Percentiles rank a stretch among this genome's conserved stretches.
These are phyloP conservation scores for Sternotherus odoratus DNA, from an alignment of 2,797 vertebrate genomes.

Conservation along the genomic window DNA sequence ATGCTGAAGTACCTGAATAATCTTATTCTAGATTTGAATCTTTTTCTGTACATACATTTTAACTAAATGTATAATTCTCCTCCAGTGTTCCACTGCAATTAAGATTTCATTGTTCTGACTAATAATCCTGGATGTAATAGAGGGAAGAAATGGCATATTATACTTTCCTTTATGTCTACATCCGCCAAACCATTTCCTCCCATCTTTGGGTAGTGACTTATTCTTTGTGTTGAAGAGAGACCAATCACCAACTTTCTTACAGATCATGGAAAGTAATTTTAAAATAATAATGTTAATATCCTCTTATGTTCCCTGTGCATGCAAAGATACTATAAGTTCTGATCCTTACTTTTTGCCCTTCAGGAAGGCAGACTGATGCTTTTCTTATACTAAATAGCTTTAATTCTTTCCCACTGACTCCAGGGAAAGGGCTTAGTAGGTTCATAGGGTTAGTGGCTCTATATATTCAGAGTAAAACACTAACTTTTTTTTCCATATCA, in stretches of 20 bases:
- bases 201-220: neutral
- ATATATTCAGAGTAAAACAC: neutral
- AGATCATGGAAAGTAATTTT: neutral
- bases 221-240: neutral
- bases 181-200: neutral
- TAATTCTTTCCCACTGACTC: neutral
- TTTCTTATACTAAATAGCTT: neutral
- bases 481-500: neutral
- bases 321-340: neutral
- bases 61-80: neutral
- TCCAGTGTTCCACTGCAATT: neutral
- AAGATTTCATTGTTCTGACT: neutral
- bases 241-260: neutral
- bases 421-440: neutral
- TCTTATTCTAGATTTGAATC: neutral
- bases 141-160: neutral
- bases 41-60: neutral
- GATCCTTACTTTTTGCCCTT: neutral
- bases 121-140: neutral
- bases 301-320: neutral
- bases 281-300: neutral
- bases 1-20: slow-evolving; percentile 5
- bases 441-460: neutral
- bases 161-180: neutral
- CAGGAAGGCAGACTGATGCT: neutral